Evolutionary conservation across 2,113 vertebrate genomes (phyloP).

Genomic region (Tenrec ecaudatus): DNA sequence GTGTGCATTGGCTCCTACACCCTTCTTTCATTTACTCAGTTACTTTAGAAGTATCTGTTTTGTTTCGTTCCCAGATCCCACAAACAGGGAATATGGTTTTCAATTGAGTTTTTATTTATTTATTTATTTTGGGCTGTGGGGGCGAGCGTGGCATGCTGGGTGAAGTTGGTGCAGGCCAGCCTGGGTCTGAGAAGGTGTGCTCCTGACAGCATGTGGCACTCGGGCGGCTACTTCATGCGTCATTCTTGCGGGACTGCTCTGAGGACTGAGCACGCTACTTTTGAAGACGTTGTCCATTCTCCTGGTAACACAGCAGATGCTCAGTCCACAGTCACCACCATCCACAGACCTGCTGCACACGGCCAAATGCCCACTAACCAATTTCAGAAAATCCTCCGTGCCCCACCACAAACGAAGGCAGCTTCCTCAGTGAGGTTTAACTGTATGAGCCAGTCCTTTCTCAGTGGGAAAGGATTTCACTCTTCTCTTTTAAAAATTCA

Average conservation of each 20-base stretch:
- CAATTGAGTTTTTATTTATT: background rate
- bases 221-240: background rate
- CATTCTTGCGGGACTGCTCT: background rate
- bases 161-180: background rate
- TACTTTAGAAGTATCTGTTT: constrained; percentile 31
- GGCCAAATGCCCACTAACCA: background rate
- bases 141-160: background rate
- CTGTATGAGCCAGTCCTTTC: constrained; percentile 29
- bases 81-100: constrained; percentile 18
- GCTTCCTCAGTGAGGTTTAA: background rate
- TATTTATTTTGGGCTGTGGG: background rate
- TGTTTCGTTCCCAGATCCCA: constrained; percentile 22
- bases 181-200: background rate
- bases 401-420: constrained; percentile 33
- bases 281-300: background rate
- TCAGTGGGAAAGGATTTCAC: constrained; percentile 37
- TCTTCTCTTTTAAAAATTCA: constrained; percentile 43
- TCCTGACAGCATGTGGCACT: background rate
- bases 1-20: background rate
- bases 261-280: background rate
- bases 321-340: background rate
- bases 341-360: background rate
- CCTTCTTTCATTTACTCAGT: constrained; percentile 37
- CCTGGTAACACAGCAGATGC: background rate
- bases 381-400: constrained; percentile 57